A percentile compares a stretch with the other conserved stretches of the same genome.
These are phyloP conservation scores for Sanderia malayensis DNA, from an alignment of 30 jellyfish, hydroid and myxozoan genomes.

Conservation along the genomic window DNA sequence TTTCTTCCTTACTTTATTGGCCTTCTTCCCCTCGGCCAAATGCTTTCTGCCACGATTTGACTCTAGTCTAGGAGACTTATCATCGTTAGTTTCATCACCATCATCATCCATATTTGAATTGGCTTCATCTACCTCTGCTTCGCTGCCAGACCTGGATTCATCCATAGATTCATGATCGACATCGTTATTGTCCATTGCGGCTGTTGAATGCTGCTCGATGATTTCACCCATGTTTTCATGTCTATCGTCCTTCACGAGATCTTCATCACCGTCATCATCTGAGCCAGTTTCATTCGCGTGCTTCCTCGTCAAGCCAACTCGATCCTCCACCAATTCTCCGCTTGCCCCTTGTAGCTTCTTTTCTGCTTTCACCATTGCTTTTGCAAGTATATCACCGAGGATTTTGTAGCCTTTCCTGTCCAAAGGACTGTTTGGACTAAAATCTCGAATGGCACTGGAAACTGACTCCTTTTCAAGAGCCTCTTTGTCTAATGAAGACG, in stretches of 20 bases:
- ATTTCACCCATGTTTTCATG: constrained; percentile 3
- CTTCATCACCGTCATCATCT: constrained; percentile 23
- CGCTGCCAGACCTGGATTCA: constrained; percentile 8
- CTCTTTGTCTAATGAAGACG: constrained; percentile 22
- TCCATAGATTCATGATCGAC: neutral
- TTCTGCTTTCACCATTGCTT: constrained; percentile 72
- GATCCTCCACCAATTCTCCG: neutral
- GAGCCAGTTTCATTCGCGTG: neutral
- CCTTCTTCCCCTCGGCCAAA: too few species aligned
- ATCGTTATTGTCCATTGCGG: neutral
- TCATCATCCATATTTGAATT: neutral
- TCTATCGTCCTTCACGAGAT: too few species aligned
- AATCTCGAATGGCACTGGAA: constrained; percentile 42
- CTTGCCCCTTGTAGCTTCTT: constrained; percentile 17
- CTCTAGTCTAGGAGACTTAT: neutral
- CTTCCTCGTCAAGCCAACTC: constrained; percentile 3
- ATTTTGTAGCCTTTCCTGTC: constrained; percentile 43
- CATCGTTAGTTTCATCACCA: neutral
- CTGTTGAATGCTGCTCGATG: constrained; percentile 7
- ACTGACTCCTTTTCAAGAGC: constrained; percentile 8
- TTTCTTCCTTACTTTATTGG: neutral
- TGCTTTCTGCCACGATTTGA: too few species aligned
- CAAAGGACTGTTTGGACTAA: constrained; percentile 6
- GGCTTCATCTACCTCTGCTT: neutral
- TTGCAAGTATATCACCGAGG: constrained; percentile 65